These are phyloP conservation scores for Anthonomus grandis DNA, from an alignment of 1,140 invertebrate species.

Conservation along the genomic window DNA sequence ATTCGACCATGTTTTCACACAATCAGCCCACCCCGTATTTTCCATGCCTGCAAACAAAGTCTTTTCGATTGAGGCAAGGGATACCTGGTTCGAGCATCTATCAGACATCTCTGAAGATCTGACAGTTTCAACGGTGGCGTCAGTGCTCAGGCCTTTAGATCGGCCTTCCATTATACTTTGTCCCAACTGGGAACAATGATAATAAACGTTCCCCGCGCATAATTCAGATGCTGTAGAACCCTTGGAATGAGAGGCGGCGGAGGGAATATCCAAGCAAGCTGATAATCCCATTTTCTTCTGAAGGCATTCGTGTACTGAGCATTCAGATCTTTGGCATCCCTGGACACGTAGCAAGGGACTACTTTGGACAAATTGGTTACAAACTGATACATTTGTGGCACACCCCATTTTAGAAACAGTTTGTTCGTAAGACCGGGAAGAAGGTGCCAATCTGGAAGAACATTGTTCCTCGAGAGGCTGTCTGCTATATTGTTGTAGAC, in stretches of 20 bases:
- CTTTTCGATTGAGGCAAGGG: background rate
- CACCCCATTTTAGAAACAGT: slow-evolving; percentile 11
- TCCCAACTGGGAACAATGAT: no score
- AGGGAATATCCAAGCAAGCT: slow-evolving; percentile 7
- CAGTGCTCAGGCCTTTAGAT: no score
- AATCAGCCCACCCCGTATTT: slow-evolving; percentile 18
- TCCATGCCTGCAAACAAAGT: slow-evolving; percentile 9
- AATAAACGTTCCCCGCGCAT: background rate
- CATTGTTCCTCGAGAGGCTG: background rate
- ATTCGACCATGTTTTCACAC: background rate
- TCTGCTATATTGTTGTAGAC: background rate
- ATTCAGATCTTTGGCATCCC: background rate
- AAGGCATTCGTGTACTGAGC: slow-evolving; percentile 12
- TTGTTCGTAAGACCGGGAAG: background rate
- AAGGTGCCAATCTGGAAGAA: slow-evolving; percentile 14
- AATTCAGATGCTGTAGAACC: slow-evolving; percentile 27
- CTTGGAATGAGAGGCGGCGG: no score
- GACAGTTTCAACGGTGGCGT: no score
- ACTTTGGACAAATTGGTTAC: slow-evolving; percentile 3
- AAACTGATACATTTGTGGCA: slow-evolving; percentile 12
- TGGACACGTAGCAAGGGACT: slow-evolving; percentile 3
- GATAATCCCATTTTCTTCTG: slow-evolving; percentile 5
- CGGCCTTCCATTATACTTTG: no score
- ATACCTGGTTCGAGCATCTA: slow-evolving; percentile 6
- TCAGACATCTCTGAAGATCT: no score